Base-by-base conservation (phyloP, 1,140 invertebrate species). In the Leptinotarsa texana region DNA sequence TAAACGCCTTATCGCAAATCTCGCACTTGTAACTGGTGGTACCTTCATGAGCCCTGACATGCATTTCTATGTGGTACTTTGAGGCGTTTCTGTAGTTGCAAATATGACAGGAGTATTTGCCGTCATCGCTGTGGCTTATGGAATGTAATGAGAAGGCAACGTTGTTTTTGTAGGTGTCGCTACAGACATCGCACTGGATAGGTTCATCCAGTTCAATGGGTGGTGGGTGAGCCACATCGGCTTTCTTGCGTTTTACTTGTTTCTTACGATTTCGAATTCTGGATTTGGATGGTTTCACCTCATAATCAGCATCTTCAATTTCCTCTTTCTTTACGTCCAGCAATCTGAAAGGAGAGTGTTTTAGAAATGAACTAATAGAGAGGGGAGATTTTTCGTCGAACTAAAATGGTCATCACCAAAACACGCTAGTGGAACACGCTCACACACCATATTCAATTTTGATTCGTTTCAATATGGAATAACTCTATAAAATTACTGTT, bases 1-100 rank as follows among this genome's bases (percentile, higher is more conserved):
- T 84, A 73, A 88, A 88, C 15, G 85, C 84, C 75, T 88, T 88
- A 17, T 85, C 81, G 73, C 88, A 88, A 24, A 84, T 83, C 15
- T 87, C 83, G 71, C 88, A 89, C 77, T 84, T 87, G 71, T 86
- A 88, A 82, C 87, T 82, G 4, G 84, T 87, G 33, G 76, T 83
- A 80, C 86, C 84, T 83, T 87, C 80, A 73, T 84, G 83, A 13
- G 79, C 80, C 61, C 78, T 74, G 13, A 83, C 77, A 65, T 87
- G 86, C 27, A 84, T 79, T 21, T 84, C 81, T 11, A 87, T 78
- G 69, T 85, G 82, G 73, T 86, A 87, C 49, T 84, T 86, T 72
- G 86, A 84, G 2, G 80, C 69, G 5, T 85, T 86, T 15, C 80
- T 82, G 47, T 85, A 87, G n/a, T 86, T 81, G 73, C 87, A 87